These are phyloP conservation scores for Pharmacophagus antenor DNA, from an alignment of 2,888 invertebrate genomes.

Conservation along the genomic window DNA sequence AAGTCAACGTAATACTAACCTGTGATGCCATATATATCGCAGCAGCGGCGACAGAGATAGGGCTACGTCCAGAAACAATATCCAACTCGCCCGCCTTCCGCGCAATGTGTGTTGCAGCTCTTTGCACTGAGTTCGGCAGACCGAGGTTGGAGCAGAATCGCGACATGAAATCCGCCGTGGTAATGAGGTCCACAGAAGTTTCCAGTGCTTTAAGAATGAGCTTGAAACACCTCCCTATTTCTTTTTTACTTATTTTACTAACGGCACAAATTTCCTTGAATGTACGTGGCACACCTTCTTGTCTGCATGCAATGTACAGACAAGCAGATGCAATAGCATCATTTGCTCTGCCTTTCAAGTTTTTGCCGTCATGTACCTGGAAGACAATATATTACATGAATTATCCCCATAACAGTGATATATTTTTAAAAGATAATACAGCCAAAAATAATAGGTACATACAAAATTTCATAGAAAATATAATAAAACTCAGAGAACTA, in stretches of 20 bases:
- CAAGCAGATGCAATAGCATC: conserved; percentile 99
- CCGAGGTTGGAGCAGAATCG: conserved; percentile 97
- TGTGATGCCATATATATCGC: conserved; percentile 99
- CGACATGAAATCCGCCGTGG: conserved; percentile 99
- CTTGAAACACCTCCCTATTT: conserved; percentile 99
- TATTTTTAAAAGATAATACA: not conserved
- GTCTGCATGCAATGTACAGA: conserved; percentile 98
- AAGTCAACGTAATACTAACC: conserved; percentile 58
- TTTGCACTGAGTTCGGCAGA: conserved; percentile 92
- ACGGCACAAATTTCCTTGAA: conserved; percentile 99
- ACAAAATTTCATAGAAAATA: too few relatives aligned
- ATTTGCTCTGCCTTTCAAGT: conserved; percentile 96
- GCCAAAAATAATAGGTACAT: too few relatives aligned
- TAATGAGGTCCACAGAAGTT: conserved; percentile 98
- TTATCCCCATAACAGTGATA: not conserved
- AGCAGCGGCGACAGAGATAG: conserved; percentile 99
- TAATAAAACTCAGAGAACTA: too few relatives aligned
- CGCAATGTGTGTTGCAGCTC: conserved; percentile 98
- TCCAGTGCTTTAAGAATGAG: conserved; percentile 96
- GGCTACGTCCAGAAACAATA: conserved; percentile 98
- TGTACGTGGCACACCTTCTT: conserved; percentile 98
- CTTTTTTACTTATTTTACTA: conserved; percentile 99
- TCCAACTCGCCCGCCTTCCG: conserved; percentile 97
- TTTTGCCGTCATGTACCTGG: conserved; percentile 95
- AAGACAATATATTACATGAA: conserved; percentile 24